A percentile compares a stretch with the other conserved stretches of the same genome.
Evolutionary conservation across 2,888 invertebrate species (phyloP).

Genomic region (Exephanes ischioxanthus): DNA sequence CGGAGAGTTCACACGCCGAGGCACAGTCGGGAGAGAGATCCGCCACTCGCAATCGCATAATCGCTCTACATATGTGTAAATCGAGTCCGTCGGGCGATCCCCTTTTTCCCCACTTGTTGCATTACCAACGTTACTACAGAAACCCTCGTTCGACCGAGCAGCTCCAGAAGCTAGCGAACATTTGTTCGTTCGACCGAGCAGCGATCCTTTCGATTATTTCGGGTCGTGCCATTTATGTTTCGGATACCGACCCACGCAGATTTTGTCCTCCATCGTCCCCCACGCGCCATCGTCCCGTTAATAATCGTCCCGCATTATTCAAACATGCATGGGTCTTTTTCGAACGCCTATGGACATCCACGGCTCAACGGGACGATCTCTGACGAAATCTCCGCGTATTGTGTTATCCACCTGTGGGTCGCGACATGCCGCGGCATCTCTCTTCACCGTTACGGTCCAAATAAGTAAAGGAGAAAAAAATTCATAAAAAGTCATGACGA

Average conservation of each 20-base stretch:
- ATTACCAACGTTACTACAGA: slow-evolving; percentile 3
- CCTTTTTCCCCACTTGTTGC: slow-evolving; percentile 11
- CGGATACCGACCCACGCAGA: neutral
- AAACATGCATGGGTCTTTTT: neutral
- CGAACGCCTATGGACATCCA: neutral
- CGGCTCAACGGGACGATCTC: neutral
- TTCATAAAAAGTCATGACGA: neutral
- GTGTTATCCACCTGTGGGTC: neutral
- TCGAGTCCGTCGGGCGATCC: slow-evolving; percentile 29
- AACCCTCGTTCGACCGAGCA: neutral
- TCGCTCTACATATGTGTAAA: slow-evolving; percentile 57
- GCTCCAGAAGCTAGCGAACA: neutral
- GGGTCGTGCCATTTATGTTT: neutral
- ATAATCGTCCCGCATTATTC: neutral
- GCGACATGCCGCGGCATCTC: neutral
- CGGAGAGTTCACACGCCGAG: slow-evolving; percentile 48
- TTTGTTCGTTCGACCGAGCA: neutral
- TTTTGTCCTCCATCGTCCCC: neutral
- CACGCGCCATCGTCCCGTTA: neutral
- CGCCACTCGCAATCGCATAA: slow-evolving; percentile 60
- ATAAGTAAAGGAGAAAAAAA: neutral
- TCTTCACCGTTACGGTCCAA: neutral
- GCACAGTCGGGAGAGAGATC: slow-evolving; percentile 36
- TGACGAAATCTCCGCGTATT: neutral
- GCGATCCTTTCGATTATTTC: neutral